Base-by-base conservation (phyloP, 1,140 invertebrate genomes). In the Neuroterus valhalla region DNA sequence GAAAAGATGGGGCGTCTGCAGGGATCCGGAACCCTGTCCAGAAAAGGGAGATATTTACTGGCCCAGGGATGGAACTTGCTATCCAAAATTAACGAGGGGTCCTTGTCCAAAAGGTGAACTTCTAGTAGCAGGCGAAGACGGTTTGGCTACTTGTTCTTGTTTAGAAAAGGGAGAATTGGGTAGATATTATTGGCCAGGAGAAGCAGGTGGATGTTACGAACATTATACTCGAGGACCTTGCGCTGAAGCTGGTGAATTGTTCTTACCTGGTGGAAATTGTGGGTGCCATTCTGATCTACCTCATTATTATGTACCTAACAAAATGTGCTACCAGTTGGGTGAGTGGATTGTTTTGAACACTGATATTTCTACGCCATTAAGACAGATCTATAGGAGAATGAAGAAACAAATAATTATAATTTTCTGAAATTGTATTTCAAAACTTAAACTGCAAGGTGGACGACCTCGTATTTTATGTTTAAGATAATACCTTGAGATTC, bases 161-260 rank as follows among this genome's bases (percentile, higher is more conserved):
- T 89, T 90, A 2, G 75, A 85, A 1, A 74, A 81, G 8, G 89
- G 89, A 2, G 91, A 91, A 75, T 76, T 93, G 38, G 81, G 84
- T 15, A 81, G 86, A 11, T 92, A 91, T 74, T 90, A 88, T 43
- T 93, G 92, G 89, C 78, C 84, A 4, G 81, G 88, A 0, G 84
- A 81, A 5, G 91, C 92, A 38, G 91, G 91, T 70, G 92, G 93
- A 3, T 96, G 95, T 81, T 94, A 95, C 79, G 93, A 96, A 78
- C 94, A 95, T 83, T 96, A 93, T 80, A 94, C 94, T 0, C 92
- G 91, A 77, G 95, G 95, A 1, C 95, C 95, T 4, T 96, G 95
- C 82, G 91, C 92, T 43, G 92, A 93, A 82, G 90, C 90, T 2
- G 95, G 95, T 0, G 92, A 94, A 83, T 86, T 96, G 46, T 96